Evolutionary conservation across 2,797 vertebrate species (phyloP).

Genomic region (Anguilla marmorata): DNA sequence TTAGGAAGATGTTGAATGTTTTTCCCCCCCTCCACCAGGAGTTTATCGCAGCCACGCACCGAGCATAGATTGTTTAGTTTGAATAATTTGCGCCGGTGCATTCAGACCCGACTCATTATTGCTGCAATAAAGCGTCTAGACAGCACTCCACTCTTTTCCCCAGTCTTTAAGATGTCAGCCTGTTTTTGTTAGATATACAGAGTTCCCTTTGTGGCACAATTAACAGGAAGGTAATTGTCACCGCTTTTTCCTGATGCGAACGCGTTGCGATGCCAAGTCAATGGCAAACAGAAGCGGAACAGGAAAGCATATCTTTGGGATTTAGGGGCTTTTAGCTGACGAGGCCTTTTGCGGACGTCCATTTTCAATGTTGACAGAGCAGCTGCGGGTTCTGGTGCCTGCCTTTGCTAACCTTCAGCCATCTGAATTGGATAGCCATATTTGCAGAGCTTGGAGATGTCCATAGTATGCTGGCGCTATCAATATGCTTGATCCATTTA

Average conservation of each 20-base stretch:
- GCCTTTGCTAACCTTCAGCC: neutral
- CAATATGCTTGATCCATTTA: neutral
- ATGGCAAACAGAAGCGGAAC: slow-evolving; percentile 2
- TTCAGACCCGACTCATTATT: slow-evolving; percentile 93
- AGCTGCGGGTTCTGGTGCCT: neutral
- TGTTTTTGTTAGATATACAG: slow-evolving; percentile 73
- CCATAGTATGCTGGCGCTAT: neutral
- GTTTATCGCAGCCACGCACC: slow-evolving; percentile 59
- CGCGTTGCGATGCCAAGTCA: neutral
- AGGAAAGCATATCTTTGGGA: neutral
- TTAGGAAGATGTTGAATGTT: neutral
- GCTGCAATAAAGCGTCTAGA: slow-evolving; percentile 99
- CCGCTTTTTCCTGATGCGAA: slow-evolving; percentile 30
- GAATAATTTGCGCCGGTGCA: slow-evolving; percentile 83
- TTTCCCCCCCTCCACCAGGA: neutral
- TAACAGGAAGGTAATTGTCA: slow-evolving; percentile 57
- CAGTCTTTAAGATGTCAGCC: slow-evolving; percentile 61
- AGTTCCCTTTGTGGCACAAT: slow-evolving; percentile 63
- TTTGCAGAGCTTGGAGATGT: neutral
- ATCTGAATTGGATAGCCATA: neutral
- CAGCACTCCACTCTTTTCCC: slow-evolving; percentile 81
- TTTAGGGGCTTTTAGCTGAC: neutral
- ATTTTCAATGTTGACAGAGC: neutral
- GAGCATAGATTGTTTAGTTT: slow-evolving; percentile 82
- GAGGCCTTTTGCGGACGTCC: neutral